Conservation (phyloP, 2,888 invertebrate genomes). For the Barypeithes pellucidus region DNA sequence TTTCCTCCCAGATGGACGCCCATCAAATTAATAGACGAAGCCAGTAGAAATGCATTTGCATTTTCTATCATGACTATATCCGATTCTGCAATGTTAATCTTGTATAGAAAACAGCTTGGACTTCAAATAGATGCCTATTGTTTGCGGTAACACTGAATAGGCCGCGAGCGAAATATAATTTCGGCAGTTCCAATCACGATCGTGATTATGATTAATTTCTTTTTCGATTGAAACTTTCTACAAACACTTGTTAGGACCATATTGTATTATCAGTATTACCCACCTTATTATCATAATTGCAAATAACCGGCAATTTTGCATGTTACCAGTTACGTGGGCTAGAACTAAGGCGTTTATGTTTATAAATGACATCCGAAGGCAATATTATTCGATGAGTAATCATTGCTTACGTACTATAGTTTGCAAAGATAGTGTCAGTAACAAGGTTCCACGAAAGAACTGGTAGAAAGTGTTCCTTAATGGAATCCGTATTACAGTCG, state of each 20-base stretch:
- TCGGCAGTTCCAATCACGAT: conserved; percentile 3
- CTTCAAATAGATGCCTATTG: no score
- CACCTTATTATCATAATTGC: conserved; percentile 37
- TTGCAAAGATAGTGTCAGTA: no score
- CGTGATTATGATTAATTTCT: background rate
- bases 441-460: no score
- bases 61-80: no score
- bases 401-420: background rate
- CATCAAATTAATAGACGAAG: no score
- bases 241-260: conserved; percentile 33
- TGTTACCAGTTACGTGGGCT: conserved; percentile 33
- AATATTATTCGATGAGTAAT: conserved; percentile 41
- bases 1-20: no score
- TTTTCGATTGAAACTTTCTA: conserved; percentile 45
- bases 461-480: no score
- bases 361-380: conserved; percentile 41
- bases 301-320: conserved; percentile 32
- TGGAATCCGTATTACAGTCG: no score
- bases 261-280: conserved; percentile 2
- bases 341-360: conserved; percentile 40
- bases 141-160: no score
- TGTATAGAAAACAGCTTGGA: no score
- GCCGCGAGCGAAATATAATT: background rate
- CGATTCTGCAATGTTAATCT: no score
- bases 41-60: no score